Conservation (phyloP, 2,797 vertebrate genomes). For the Psittacula echo region DNA sequence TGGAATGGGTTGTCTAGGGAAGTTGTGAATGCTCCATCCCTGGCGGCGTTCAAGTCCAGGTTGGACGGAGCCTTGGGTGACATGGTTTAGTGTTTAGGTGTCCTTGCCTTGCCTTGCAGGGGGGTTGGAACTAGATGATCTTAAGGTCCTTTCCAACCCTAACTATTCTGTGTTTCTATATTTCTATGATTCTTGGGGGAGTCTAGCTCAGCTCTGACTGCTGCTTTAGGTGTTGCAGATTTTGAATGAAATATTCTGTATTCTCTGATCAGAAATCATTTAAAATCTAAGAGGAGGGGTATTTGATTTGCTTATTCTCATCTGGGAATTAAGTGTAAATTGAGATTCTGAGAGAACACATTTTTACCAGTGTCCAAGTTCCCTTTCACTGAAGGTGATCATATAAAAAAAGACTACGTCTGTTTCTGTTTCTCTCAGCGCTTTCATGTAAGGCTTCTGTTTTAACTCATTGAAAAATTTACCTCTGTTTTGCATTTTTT, state of each 20-base stretch:
- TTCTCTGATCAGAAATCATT: background rate
- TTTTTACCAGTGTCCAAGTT: background rate
- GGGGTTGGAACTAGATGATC: background rate
- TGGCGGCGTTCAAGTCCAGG: no score
- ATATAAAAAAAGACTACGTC: background rate
- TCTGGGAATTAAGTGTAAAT: background rate
- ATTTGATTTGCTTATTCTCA: background rate
- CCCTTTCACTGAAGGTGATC: background rate
- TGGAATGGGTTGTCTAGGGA: no score
- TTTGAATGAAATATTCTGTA: fast-evolving
- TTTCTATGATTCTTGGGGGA: background rate
- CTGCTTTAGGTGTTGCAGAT: background rate
- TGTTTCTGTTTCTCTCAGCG: background rate
- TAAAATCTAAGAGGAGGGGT: background rate
- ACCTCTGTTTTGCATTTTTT: fast-evolving
- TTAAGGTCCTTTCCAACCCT: background rate
- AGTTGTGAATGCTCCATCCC: no score
- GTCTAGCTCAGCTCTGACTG: background rate
- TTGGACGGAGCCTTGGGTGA: no score
- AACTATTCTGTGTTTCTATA: background rate
- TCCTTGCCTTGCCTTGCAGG: no score
- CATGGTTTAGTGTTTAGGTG: no score
- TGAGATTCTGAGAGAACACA: background rate
- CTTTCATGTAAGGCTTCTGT: background rate
- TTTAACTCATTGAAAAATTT: background rate